These are phyloP conservation scores for Yoshiicerus persimilis DNA, from an alignment of 1,140 invertebrate genomes.

Conservation along the genomic window DNA sequence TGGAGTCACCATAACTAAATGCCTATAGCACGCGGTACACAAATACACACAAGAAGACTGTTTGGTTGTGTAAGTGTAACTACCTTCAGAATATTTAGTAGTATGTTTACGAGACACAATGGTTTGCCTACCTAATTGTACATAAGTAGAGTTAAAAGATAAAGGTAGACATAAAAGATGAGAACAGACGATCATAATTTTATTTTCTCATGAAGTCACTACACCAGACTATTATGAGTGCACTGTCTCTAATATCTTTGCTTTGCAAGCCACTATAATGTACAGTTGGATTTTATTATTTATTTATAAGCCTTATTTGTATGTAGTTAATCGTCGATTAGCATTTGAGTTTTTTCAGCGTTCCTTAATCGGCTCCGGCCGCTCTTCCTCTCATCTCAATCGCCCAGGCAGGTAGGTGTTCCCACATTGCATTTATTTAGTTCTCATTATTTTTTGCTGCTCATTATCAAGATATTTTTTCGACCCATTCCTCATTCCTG, in stretches of 20 bases:
- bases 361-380: not conserved
- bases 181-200: not conserved
- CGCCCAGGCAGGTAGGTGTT: not conserved
- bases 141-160: not conserved
- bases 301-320: constrained; percentile 15
- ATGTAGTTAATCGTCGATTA: constrained; percentile 10
- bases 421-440: not conserved
- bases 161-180: not conserved
- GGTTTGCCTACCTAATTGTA: not conserved
- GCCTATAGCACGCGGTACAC: no score
- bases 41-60: no score
- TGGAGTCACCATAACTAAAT: not conserved
- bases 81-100: not conserved
- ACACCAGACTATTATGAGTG: not conserved
- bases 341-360: not conserved
- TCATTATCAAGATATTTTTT: not conserved
- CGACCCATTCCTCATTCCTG: not conserved
- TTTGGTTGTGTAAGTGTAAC: not conserved
- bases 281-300: not conserved
- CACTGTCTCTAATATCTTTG: not conserved
- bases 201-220: not conserved
- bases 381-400: not conserved
- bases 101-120: not conserved
- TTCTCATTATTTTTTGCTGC: not conserved
- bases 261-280: not conserved